A percentile compares a stretch with the other conserved stretches of the same genome.
Conservation (phyloP, 2,888 invertebrate genomes). For the Ctenicera cuprea region DNA sequence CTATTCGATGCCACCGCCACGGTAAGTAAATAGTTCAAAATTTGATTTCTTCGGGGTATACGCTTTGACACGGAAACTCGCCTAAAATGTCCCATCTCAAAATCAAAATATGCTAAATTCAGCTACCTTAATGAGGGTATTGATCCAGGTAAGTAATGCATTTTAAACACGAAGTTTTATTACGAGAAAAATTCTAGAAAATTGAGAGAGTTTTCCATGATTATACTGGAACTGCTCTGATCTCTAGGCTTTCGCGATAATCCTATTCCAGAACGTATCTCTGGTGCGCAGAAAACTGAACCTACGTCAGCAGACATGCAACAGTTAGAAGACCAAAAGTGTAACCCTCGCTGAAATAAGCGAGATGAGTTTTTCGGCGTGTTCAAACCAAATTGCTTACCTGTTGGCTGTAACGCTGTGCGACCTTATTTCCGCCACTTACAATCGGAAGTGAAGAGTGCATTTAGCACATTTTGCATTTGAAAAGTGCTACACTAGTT, state of each 20-base stretch:
- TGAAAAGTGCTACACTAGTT: conserved; percentile 34
- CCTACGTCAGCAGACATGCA: conserved; percentile 47
- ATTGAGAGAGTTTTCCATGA: conserved; percentile 60
- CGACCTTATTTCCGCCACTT: conserved; percentile 65
- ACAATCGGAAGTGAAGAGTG: conserved; percentile 63
- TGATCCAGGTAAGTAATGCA: conserved; percentile 32
- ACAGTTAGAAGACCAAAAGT: conserved; percentile 22
- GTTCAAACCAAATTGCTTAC: conserved; percentile 46
- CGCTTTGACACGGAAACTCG: conserved; percentile 4
- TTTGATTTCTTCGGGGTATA: conserved; percentile 40
- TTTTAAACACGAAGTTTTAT: conserved; percentile 43
- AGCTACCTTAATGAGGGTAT: conserved; percentile 12
- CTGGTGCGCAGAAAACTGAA: conserved; percentile 40
- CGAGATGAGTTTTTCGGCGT: conserved; percentile 41
- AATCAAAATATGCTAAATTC: conserved; percentile 28
- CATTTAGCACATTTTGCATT: conserved; percentile 56
- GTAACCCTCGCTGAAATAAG: conserved; percentile 27
- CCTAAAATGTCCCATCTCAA: neutral
- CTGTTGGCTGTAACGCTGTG: conserved; percentile 54
- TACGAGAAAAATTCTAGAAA: conserved; percentile 53
- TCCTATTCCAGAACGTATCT: conserved; percentile 58
- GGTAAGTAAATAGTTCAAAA: conserved; percentile 49
- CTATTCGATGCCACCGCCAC: conserved; percentile 49
- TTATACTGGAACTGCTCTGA: conserved; percentile 59
- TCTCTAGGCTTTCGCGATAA: conserved; percentile 60